Conservation (phyloP, 2,797 vertebrate species). For the Taenioides sp. region DNA sequence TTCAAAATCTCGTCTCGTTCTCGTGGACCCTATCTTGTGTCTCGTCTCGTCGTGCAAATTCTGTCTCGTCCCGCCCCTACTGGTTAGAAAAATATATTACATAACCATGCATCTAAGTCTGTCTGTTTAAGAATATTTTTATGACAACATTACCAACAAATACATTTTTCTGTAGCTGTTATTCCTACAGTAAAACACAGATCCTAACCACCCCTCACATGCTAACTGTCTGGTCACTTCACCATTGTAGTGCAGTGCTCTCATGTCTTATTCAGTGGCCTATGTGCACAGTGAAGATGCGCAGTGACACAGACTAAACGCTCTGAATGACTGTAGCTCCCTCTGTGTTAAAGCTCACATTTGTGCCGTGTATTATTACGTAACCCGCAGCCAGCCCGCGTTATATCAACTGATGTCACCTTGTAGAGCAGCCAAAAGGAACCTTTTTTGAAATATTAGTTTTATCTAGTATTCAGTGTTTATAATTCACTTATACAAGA, state of each 20-base stretch:
- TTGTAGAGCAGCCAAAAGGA: not conserved
- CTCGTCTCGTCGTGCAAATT: too few relatives aligned
- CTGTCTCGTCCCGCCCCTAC: too few relatives aligned
- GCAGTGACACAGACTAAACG: constrained; percentile 39
- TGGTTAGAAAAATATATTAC: too few relatives aligned
- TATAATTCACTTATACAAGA: too few relatives aligned
- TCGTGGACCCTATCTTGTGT: too few relatives aligned
- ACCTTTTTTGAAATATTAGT: too few relatives aligned
- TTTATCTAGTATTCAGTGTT: too few relatives aligned
- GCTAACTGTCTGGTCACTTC: constrained; percentile 10
- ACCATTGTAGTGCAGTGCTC: constrained; percentile 11
- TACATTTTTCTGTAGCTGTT: not conserved
- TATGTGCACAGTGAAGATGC: constrained; percentile 29
- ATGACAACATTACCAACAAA: not conserved
- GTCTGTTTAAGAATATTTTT: not conserved
- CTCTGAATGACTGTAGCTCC: constrained; percentile 25
- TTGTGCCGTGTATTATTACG: constrained; percentile 27
- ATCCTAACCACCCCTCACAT: not conserved
- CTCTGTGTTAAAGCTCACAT: constrained; percentile 31
- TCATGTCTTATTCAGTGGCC: constrained; percentile 21
- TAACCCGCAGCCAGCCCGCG: constrained; percentile 26
- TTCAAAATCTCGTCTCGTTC: too few relatives aligned
- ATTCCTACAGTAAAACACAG: not conserved
- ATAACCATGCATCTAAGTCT: too few relatives aligned
- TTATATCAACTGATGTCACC: constrained; percentile 39